These are phyloP conservation scores for Alca torda DNA, from an alignment of 2,797 vertebrate genomes.

Conservation along the genomic window DNA sequence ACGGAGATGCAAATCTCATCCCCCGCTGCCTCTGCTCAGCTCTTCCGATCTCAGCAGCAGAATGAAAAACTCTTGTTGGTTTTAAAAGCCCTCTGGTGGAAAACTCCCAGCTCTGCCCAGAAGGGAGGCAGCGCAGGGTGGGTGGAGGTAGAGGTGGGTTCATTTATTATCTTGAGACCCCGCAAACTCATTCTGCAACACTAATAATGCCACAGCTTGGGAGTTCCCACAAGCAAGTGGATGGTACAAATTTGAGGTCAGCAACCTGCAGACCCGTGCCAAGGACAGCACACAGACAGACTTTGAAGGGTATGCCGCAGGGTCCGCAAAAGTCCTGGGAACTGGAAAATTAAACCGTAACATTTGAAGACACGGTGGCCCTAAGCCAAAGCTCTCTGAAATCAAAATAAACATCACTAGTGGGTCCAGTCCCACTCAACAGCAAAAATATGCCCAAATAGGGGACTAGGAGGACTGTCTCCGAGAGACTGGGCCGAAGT, in stretches of 20 bases:
- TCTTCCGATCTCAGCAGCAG: not conserved
- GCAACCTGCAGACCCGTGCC: not conserved
- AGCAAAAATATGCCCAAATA: conserved; percentile 10
- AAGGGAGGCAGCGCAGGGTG: not conserved
- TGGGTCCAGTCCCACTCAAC: not conserved
- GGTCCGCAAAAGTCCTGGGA: conserved; percentile 52
- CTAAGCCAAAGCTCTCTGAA: conserved; percentile 15
- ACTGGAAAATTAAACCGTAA: conserved; percentile 20
- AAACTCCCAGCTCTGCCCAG: not conserved
- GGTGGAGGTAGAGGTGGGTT: not conserved
- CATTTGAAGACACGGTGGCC: not conserved
- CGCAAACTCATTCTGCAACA: not conserved
- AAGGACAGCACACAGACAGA: not conserved
- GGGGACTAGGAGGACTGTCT: not conserved
- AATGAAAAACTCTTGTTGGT: not conserved
- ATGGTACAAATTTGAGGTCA: not conserved
- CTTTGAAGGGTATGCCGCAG: not conserved
- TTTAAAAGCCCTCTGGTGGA: not conserved
- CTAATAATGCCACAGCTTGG: not conserved
- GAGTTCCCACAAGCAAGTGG: conserved; percentile 2
- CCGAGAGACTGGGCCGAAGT: not conserved
- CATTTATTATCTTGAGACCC: not conserved
- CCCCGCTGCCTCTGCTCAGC: not conserved
- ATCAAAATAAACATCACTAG: conserved; percentile 34
- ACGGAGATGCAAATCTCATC: not conserved